A percentile compares a stretch with the other conserved stretches of the same genome.
These are phyloP conservation scores for Tricholauxania praeusta DNA, from an alignment of 2,888 invertebrate genomes.

Conservation along the genomic window DNA sequence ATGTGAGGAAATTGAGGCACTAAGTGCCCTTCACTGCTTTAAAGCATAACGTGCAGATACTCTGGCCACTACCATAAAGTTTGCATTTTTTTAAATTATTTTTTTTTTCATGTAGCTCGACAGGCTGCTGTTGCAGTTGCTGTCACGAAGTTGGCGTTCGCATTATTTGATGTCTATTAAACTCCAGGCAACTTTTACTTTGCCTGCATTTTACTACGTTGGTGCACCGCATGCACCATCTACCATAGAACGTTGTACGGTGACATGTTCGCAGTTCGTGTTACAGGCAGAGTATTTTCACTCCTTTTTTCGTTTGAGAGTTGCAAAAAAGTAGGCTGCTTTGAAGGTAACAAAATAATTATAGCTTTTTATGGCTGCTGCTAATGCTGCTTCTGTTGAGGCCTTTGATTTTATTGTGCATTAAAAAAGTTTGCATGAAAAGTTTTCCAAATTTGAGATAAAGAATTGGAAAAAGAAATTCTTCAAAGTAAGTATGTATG, in stretches of 20 bases:
- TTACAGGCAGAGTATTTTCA: background rate
- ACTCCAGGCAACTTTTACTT: conserved; percentile 8
- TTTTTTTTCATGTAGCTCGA: background rate
- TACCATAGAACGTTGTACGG: background rate
- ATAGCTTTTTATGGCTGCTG: background rate
- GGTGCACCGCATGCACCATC: conserved; percentile 10
- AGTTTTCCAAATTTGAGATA: background rate
- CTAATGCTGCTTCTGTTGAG: background rate
- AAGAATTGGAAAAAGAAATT: no score
- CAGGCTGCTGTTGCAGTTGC: background rate
- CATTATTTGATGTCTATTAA: conserved; percentile 9
- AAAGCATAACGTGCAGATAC: background rate
- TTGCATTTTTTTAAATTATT: conserved; percentile 10
- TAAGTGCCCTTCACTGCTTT: no score
- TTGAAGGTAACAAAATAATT: conserved; percentile 27
- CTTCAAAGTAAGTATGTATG: no score
- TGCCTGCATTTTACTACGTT: background rate
- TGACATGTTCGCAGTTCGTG: conserved; percentile 15
- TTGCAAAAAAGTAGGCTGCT: conserved; percentile 2
- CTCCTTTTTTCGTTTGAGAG: conserved; percentile 5
- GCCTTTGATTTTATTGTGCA: background rate
- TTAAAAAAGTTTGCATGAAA: conserved; percentile 15
- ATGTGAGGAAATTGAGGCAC: no score
- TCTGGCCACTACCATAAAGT: background rate
- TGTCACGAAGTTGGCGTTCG: background rate